Percentiles rank a stretch among this genome's conserved stretches.
Conservation (phyloP, 30 jellyfish, hydroid and myxozoan genomes). For the Pelagia noctiluca region DNA sequence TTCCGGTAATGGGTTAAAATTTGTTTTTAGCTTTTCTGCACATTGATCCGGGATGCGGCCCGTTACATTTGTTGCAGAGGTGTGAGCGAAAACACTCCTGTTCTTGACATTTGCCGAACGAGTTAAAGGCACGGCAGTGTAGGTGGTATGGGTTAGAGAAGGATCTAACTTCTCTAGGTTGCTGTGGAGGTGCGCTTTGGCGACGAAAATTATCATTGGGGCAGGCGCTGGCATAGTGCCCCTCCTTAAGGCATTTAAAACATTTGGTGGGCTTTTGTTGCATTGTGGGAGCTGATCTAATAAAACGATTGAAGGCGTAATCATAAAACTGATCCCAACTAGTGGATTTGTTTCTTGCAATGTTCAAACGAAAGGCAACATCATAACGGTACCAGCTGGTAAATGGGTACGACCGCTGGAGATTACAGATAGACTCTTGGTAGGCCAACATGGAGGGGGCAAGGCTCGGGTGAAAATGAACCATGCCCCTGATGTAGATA, state of each 20-base stretch:
- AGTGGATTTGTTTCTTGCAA: neutral
- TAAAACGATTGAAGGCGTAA: conserved; percentile 13
- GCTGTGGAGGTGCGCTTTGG: neutral
- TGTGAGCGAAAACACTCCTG: neutral
- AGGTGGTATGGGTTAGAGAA: conserved; percentile 16
- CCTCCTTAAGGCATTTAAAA: conserved; percentile 12
- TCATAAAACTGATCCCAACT: neutral
- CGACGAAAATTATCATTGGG: conserved; percentile 17
- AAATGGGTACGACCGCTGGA: conserved; percentile 22
- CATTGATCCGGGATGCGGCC: neutral
- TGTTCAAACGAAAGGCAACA: conserved; percentile 2
- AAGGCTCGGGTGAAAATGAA: conserved; percentile 19
- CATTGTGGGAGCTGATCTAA: neutral
- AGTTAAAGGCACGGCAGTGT: conserved; percentile 5
- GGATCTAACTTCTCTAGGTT: neutral
- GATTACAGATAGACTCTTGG: conserved; percentile 21
- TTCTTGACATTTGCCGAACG: neutral
- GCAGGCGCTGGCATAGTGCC: conserved; percentile 10
- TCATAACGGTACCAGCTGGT: conserved; percentile 20
- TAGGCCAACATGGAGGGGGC: conserved; percentile 18
- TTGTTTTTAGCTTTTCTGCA: conserved; percentile 5
- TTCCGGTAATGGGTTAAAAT: neutral
- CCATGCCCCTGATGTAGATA: conserved; percentile 22
- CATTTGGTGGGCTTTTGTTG: conserved; percentile 8
- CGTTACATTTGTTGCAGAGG: neutral